Evolutionary conservation across 2,888 invertebrate genomes (phyloP).

Genomic region (Halictus ligatus): DNA sequence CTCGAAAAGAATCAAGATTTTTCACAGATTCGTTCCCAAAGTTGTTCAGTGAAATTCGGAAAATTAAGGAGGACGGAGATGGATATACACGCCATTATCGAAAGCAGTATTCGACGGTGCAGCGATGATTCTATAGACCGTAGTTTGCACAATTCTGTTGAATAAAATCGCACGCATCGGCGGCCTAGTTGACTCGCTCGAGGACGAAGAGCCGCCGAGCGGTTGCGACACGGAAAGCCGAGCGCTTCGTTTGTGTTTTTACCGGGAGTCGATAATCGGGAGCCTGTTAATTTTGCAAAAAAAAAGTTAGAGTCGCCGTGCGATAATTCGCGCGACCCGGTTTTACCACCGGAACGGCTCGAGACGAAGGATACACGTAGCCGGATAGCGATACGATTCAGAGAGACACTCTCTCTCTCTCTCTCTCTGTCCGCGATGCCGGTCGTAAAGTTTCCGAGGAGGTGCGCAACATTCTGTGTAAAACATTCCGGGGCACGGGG

Average conservation of each 20-base stretch:
- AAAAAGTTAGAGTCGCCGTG: constrained; percentile 17
- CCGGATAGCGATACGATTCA: constrained; percentile 1
- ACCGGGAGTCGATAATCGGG: neutral
- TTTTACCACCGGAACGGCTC: neutral
- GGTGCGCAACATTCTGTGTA: constrained; percentile 16
- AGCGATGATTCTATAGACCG: too few relatives aligned
- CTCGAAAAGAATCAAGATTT: too few relatives aligned
- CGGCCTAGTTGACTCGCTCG: neutral
- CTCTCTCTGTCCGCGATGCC: neutral
- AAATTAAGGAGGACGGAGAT: too few relatives aligned
- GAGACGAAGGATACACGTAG: neutral
- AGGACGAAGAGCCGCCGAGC: neutral
- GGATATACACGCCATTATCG: too few relatives aligned
- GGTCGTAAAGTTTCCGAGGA: constrained; percentile 20
- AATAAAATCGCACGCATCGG: neutral
- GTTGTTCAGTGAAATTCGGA: too few relatives aligned
- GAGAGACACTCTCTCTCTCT: too few relatives aligned
- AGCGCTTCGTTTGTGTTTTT: neutral
- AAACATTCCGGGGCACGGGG: constrained; percentile 22
- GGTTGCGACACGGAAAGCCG: neutral
- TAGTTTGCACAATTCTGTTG: neutral
- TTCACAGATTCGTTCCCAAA: too few relatives aligned
- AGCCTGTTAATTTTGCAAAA: constrained; percentile 24
- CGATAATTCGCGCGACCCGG: constrained; percentile 33
- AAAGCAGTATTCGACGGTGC: too few relatives aligned